Percentiles rank a stretch among this genome's conserved stretches.
Evolutionary conservation across 1,140 invertebrate genomes (phyloP).

Genomic region (Drosophila gunungcola): DNA sequence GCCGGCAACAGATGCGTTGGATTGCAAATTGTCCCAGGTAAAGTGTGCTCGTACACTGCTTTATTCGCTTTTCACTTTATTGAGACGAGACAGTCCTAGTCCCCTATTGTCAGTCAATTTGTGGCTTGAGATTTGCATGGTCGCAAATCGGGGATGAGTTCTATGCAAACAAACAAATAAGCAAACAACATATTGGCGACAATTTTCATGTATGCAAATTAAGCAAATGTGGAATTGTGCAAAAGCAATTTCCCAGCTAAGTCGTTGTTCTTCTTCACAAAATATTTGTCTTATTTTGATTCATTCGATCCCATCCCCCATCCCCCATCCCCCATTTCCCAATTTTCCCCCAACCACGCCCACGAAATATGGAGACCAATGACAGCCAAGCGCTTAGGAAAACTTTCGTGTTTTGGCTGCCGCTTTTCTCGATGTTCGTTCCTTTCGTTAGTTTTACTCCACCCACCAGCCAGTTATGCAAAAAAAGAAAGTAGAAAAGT

Average conservation of each 20-base stretch:
- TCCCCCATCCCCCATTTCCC: neutral
- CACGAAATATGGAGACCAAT: conserved; percentile 23
- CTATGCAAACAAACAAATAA: conserved; percentile 24
- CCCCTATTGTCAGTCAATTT: conserved; percentile 39
- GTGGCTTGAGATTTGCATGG: conserved; percentile 4
- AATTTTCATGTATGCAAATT: conserved; percentile 33
- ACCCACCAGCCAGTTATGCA: conserved; percentile 5
- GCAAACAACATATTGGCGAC: conserved; percentile 29
- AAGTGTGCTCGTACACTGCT: neutral
- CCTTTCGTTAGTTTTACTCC: conserved; percentile 58
- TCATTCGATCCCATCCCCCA: neutral
- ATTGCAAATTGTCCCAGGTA: conserved; percentile 54
- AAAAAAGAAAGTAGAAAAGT: conserved; percentile 14
- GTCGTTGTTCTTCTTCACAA: conserved; percentile 6
- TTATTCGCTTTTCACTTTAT: conserved; percentile 31
- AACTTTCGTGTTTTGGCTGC: conserved; percentile 54
- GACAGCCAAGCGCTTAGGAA: conserved; percentile 32
- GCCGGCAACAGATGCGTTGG: conserved; percentile 49
- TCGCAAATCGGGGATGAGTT: too few relatives aligned
- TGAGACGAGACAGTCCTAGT: conserved; percentile 24
- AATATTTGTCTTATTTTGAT: conserved; percentile 28
- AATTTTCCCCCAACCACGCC: conserved; percentile 9
- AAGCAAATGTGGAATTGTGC: conserved; percentile 22
- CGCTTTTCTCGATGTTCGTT: conserved; percentile 35
- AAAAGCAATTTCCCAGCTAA: conserved; percentile 33